phyloP scores from a whole-genome alignment of 2,113 vertebrate genomes.

The Oriolus oriolus region DNA sequence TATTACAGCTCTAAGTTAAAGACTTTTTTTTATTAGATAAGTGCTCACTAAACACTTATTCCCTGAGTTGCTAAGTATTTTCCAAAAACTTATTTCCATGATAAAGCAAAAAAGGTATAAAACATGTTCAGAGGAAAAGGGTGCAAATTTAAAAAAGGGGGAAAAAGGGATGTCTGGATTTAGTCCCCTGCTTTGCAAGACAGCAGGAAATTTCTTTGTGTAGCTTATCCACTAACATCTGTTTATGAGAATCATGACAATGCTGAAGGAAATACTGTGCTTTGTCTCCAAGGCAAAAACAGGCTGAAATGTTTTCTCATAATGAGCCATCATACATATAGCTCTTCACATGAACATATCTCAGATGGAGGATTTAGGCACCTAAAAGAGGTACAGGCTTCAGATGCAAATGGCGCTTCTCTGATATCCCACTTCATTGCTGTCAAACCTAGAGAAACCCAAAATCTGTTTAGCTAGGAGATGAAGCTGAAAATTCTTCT shows the following conservation, averaged over 20 bases:
- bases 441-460: neutral
- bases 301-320: neutral
- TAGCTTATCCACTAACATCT: neutral
- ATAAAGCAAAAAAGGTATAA: neutral
- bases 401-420: neutral
- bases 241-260: neutral
- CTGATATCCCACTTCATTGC: neutral
- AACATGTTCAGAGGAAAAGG: neutral
- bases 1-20: neutral
- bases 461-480: neutral
- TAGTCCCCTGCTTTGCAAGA: neutral
- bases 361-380: neutral
- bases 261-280: neutral
- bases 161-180: neutral
- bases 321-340: fast-evolving
- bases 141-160: neutral
- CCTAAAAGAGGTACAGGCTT: neutral
- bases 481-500: neutral
- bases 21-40: neutral
- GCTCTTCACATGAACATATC: neutral
- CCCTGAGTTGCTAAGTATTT: neutral
- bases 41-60: neutral
- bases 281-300: neutral
- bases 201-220: neutral
- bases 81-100: neutral